Evolutionary conservation across 2,888 invertebrate species (phyloP).

Genomic region (Lasiommata megera): DNA sequence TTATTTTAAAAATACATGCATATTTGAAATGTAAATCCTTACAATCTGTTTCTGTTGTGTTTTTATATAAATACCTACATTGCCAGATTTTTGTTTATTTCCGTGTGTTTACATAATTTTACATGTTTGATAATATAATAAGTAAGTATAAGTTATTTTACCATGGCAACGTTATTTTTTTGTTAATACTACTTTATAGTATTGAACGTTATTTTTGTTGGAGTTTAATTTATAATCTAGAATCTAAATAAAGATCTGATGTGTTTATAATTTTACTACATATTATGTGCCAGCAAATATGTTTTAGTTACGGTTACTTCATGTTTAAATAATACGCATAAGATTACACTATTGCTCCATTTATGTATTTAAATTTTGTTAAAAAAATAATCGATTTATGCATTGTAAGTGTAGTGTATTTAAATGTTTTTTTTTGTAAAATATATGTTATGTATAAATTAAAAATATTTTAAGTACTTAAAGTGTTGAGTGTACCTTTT

Average conservation of each 20-base stretch:
- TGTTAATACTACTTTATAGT: neutral
- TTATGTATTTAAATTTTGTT: neutral
- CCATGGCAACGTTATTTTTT: too few relatives aligned
- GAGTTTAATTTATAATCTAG: too few relatives aligned
- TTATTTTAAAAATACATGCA: too few relatives aligned
- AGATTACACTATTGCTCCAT: neutral
- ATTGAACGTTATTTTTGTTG: neutral
- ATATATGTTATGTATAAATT: too few relatives aligned
- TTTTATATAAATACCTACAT: too few relatives aligned
- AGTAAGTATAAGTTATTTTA: too few relatives aligned
- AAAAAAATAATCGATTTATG: neutral
- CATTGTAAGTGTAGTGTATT: too few relatives aligned
- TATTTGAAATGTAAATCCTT: neutral
- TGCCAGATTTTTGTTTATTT: neutral
- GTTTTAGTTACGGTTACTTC: slow-evolving; percentile 6
- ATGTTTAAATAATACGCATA: neutral
- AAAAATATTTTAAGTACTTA: too few relatives aligned
- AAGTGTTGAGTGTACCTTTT: too few relatives aligned
- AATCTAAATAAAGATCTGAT: neutral
- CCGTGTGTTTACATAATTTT: neutral
- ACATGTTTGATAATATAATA: neutral
- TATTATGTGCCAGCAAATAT: slow-evolving; percentile 12
- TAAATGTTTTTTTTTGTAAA: too few relatives aligned
- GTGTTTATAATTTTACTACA: neutral
- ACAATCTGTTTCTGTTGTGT: neutral